Evolutionary conservation across 2,888 invertebrate genomes (phyloP).

Genomic region (Cerastis leucographa): DNA sequence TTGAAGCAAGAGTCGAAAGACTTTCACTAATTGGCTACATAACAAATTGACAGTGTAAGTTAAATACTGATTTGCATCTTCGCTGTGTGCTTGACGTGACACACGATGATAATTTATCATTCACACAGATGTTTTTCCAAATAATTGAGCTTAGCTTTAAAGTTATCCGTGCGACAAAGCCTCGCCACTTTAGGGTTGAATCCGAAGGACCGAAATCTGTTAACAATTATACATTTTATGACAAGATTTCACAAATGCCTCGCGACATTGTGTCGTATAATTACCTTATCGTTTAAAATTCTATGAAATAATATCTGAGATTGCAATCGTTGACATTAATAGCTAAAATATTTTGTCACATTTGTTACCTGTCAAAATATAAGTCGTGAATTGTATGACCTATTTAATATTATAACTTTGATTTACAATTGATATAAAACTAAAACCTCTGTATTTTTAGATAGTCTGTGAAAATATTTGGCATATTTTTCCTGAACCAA

Average conservation of each 20-base stretch:
- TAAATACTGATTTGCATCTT: conserved; percentile 67
- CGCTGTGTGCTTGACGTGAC: conserved; percentile 50
- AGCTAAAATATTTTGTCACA: conserved; percentile 50
- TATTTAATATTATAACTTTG: conserved; percentile 17
- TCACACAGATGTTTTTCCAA: conserved; percentile 58
- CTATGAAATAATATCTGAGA: conserved; percentile 41
- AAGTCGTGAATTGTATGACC: conserved; percentile 10
- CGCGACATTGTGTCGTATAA: conserved; percentile 43
- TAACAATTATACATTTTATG: conserved; percentile 59
- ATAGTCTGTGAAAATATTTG: neutral
- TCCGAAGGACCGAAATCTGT: conserved; percentile 52
- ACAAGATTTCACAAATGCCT: conserved; percentile 57
- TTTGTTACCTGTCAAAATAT: conserved; percentile 44
- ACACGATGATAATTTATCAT: conserved; percentile 57
- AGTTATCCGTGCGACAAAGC: conserved; percentile 42
- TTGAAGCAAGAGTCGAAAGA: conserved; percentile 64
- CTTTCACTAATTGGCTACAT: conserved; percentile 72
- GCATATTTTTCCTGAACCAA: conserved; percentile 33
- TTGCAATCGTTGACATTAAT: conserved; percentile 42
- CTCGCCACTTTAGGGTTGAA: conserved; percentile 41
- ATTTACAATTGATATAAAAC: conserved; percentile 12
- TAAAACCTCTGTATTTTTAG: neutral
- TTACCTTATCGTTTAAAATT: conserved; percentile 48
- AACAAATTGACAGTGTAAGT: conserved; percentile 73
- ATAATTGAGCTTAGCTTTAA: conserved; percentile 57